Conservation (phyloP, 1,140 invertebrate species). For the Aplysia californica region DNA sequence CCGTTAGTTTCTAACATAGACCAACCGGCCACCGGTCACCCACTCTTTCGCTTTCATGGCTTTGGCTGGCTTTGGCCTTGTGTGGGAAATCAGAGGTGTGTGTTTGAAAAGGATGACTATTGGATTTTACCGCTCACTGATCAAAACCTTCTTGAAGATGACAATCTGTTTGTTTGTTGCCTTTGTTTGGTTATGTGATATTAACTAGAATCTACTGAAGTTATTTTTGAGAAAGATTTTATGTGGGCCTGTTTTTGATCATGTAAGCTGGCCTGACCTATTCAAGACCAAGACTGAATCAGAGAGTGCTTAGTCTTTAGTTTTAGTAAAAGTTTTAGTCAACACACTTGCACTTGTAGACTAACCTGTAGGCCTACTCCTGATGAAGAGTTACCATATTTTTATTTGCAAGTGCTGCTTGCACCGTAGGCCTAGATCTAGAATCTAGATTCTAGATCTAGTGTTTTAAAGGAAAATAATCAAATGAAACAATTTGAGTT, state of each 20-base stretch:
- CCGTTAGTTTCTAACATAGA: not conserved
- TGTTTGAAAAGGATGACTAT: not conserved
- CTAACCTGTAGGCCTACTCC: no score
- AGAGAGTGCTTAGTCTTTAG: not conserved
- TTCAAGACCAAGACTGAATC: not conserved
- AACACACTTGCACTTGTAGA: no score
- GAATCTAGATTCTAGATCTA: no score
- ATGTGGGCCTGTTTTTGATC: not conserved
- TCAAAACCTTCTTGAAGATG: not conserved
- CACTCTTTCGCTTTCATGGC: not conserved
- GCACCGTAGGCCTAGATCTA: not conserved
- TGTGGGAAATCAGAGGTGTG: not conserved
- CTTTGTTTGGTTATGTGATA: not conserved
- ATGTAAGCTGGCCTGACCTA: not conserved
- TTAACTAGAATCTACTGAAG: not conserved
- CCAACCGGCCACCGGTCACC: not conserved
- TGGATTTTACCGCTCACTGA: not conserved
- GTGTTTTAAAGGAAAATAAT: not conserved
- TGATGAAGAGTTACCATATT: not conserved
- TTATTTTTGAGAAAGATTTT: not conserved
- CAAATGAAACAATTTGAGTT: not conserved
- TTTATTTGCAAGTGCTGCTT: not conserved
- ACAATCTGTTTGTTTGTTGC: no score
- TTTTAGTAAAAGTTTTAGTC: not conserved
- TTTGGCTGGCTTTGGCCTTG: no score